phyloP scores from a whole-genome alignment of 2,797 vertebrate species.

The Myotis vivesi region DNA sequence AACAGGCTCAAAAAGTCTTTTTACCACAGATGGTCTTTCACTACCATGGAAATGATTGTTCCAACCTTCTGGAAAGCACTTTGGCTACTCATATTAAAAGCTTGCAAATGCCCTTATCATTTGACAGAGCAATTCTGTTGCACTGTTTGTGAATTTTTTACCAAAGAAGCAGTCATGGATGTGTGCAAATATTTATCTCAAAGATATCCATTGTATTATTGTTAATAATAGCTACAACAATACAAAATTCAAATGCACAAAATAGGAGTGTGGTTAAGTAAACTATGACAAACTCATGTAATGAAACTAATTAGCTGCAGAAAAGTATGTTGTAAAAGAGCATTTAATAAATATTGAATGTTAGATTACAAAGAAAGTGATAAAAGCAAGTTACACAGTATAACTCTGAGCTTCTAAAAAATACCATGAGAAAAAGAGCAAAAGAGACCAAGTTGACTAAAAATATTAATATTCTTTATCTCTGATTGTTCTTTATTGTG shows the following conservation, averaged over 20 bases:
- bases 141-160: constrained; percentile 19
- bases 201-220: background rate
- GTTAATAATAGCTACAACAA: background rate
- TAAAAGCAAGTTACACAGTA: background rate
- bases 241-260: background rate
- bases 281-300: background rate
- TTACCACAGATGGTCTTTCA: constrained; percentile 2
- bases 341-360: background rate
- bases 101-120: background rate
- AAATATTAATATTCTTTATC: background rate
- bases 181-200: background rate
- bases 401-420: background rate
- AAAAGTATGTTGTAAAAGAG: background rate
- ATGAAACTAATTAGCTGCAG: background rate
- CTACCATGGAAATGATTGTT: constrained; percentile 9
- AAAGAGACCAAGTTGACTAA: background rate
- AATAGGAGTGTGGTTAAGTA: background rate
- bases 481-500: background rate
- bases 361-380: background rate
- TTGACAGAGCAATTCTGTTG: background rate
- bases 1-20: background rate
- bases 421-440: background rate
- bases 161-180: background rate
- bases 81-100: constrained; percentile 4
- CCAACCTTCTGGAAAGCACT: background rate